Evolutionary conservation across 1,140 invertebrate species (phyloP), one percentile per base, ranked within the genome.

Genomic region (Drosophila nasuta): DNA sequence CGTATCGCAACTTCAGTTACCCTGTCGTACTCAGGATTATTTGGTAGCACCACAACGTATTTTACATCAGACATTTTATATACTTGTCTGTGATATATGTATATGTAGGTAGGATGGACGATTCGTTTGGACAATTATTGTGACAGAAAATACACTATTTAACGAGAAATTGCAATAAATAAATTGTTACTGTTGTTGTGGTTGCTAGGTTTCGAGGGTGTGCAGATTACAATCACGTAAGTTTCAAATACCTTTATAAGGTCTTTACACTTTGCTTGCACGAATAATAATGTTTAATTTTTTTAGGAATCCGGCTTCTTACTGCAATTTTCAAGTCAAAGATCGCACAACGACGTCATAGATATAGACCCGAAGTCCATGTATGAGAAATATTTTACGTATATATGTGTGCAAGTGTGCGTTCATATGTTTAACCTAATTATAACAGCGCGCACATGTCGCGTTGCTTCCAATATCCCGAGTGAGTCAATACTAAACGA

Each of bases 21-120:
- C 17, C 69, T 71, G 57, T 77, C 59, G 25, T 65, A 51, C 1
- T 48, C 54, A 8, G 63, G 66, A 35, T 72, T 82, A n/a, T 35
- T 63, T 20, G 83, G 83, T 35, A 88, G 46, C n/a, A 75, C 67
- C 62, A 63, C 20, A 3, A 67, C 45, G 30, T 63, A 88, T 67
- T 78, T 89, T 3, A 67, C 64, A 20, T 81, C 75, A 15, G 83
- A 49, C 83, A 88, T 88, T 62, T 83, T 77, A 43, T 62, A n/a
- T 41, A 28, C 35, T 13, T 17, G 17, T 71, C 38, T 28, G 15
- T 13, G 13, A 56, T 45, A 1, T 41, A 3, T 54, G 11, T 11
- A 25, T 33, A 25, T 33, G 38, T 15, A 17, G 30, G 38, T 30
- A 41, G 30, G 28, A 15, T 46, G 13, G 6, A 28, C 20, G n/a